Evolutionary conservation across 2,797 vertebrate species (phyloP).

Genomic region (Cheirogaleus major): DNA sequence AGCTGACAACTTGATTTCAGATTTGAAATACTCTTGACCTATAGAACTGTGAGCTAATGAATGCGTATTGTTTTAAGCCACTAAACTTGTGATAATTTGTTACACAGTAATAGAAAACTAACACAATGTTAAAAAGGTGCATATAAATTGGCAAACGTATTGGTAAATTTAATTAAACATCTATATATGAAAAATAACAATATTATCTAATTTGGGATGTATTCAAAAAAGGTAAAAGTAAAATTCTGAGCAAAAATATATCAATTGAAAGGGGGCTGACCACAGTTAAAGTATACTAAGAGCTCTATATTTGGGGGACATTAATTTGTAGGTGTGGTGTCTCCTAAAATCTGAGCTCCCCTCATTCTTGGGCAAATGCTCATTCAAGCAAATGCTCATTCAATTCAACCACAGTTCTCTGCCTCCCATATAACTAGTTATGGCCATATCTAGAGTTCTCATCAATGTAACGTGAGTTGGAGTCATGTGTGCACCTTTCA

Average conservation of each 20-base stretch:
- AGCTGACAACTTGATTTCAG: background rate
- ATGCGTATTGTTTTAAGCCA: background rate
- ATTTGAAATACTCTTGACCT: background rate
- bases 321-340: background rate
- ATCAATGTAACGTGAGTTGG: background rate
- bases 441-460: background rate
- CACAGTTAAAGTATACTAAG: background rate
- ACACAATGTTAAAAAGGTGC: background rate
- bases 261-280: background rate
- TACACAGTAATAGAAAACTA: background rate
- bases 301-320: background rate
- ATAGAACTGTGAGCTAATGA: background rate
- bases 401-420: background rate
- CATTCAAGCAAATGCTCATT: background rate
- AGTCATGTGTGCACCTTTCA: background rate
- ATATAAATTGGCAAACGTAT: background rate
- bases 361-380: background rate
- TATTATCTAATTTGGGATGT: background rate
- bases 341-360: background rate
- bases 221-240: background rate
- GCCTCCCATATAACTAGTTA: background rate
- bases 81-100: background rate
- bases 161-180: background rate
- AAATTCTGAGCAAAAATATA: constrained; percentile 11
- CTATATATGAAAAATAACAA: constrained; percentile 5